phyloP scores from a whole-genome alignment of 2,113 vertebrate genomes.

The Haplotaxodon microlepis region DNA sequence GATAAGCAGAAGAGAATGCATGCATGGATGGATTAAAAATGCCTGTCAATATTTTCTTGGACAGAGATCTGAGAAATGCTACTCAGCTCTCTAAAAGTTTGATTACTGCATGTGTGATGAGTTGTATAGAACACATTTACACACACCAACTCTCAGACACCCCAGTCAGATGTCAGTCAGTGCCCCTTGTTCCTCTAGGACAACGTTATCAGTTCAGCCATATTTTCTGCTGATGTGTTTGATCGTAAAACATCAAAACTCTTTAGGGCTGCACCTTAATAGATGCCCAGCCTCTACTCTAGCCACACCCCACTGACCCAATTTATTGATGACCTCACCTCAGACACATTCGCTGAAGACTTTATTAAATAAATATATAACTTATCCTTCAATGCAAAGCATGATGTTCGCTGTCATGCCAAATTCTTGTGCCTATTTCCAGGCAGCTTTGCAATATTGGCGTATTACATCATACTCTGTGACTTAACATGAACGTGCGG shows the following conservation, averaged over 20 bases:
- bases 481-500: neutral
- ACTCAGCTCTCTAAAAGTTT: neutral
- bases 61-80: neutral
- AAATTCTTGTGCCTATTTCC: neutral
- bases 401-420: neutral
- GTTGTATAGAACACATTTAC: neutral
- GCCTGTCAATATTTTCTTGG: neutral
- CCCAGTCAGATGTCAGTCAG: neutral
- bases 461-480: neutral
- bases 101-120: neutral
- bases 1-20: neutral
- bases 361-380: neutral
- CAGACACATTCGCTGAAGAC: neutral
- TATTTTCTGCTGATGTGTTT: neutral
- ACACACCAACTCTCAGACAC: neutral
- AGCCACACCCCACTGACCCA: neutral
- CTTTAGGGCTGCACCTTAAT: neutral
- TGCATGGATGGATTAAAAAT: neutral
- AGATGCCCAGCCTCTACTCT: neutral
- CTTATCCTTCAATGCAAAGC: neutral
- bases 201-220: neutral
- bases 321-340: neutral
- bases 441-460: neutral
- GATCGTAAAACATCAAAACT: neutral
- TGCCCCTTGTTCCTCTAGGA: neutral